A percentile compares a stretch with the other conserved stretches of the same genome.
Evolutionary conservation across 2,888 invertebrate species (phyloP).

Genomic region (Boloria selene): DNA sequence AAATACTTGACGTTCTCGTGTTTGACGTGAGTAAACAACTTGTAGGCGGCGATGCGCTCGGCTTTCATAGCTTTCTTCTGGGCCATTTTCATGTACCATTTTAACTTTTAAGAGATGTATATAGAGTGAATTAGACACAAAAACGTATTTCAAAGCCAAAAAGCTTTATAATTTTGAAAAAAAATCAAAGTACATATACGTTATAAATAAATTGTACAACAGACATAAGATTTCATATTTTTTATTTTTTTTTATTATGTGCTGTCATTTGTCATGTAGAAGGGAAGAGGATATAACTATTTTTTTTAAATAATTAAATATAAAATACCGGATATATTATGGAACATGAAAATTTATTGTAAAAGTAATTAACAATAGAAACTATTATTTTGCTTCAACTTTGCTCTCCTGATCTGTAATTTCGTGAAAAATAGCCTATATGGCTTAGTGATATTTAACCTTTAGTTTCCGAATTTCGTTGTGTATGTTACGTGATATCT

Average conservation of each 20-base stretch:
- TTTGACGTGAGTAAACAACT: constrained; percentile 57
- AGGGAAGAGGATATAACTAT: too few relatives aligned
- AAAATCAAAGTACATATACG: constrained; percentile 25
- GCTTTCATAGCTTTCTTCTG: constrained; percentile 52
- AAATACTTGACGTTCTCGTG: constrained; percentile 60
- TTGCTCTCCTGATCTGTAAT: neutral
- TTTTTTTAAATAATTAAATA: too few relatives aligned
- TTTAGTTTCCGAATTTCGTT: too few relatives aligned
- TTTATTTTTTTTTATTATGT: constrained; percentile 15
- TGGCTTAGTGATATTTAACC: too few relatives aligned
- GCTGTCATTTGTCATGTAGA: constrained; percentile 46
- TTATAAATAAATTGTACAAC: constrained; percentile 14
- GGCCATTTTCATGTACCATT: constrained; percentile 52
- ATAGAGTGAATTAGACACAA: constrained; percentile 1
- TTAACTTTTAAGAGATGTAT: constrained; percentile 10
- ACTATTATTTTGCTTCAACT: too few relatives aligned
- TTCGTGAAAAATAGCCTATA: too few relatives aligned
- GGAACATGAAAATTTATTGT: too few relatives aligned
- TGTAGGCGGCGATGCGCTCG: constrained; percentile 52
- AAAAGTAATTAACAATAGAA: too few relatives aligned
- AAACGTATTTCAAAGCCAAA: constrained; percentile 7
- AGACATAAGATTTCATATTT: constrained; percentile 24
- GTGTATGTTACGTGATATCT: too few relatives aligned
- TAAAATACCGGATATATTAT: too few relatives aligned
- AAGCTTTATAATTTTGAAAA: constrained; percentile 60